Base-by-base conservation (phyloP, 2,113 vertebrate genomes). In the Scolopax mira region DNA sequence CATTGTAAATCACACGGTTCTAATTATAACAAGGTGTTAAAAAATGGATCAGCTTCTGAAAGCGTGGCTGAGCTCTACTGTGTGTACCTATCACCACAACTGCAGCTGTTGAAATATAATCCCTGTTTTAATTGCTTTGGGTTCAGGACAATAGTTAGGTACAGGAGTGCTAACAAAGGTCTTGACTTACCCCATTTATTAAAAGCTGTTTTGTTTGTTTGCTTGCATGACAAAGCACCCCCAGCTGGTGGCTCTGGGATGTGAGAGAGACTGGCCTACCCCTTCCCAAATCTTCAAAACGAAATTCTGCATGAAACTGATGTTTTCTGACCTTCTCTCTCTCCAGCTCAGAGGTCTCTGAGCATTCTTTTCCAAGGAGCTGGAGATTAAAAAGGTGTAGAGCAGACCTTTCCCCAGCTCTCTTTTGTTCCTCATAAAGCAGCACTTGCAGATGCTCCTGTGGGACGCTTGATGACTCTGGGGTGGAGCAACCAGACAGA, bases 1-100 rank as follows among this genome's bases (percentile, higher is more conserved):
- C 2, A 94, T 81, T 69, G 67, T 90, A 88, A 96, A 90, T 93
- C 58, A 85, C 18, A 57, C 4, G 1, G n/a, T 79, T 87, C 79
- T 96, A 95, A 97, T 97, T 95, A 94, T 96, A 96, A 82, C 52
- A 91, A 69, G 66, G 57, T 75, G 87, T 54, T 93, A 94, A 89
- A 95, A 95, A 96, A 96, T 71, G 65, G 87, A 96, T 97, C 85
- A 44, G 65, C 77, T 90, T 78, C 92, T 75, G 54, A 61, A 77
- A 93, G 81, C 49, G 41, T 0, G 2, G 25, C 66, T 69, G 83
- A 90, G 54, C 46, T 87, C 44, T 86, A 9, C 55, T 70, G 3
- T 0, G 5, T 37, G 5, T 49, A 54, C 10, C 0, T 79, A 89
- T 94, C 85, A 52, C 65, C 46, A 65, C 79, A 79, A 84, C 84